These are phyloP conservation scores for Poecilobothrus nobilitatus DNA, from an alignment of 2,888 invertebrate species.

Conservation along the genomic window DNA sequence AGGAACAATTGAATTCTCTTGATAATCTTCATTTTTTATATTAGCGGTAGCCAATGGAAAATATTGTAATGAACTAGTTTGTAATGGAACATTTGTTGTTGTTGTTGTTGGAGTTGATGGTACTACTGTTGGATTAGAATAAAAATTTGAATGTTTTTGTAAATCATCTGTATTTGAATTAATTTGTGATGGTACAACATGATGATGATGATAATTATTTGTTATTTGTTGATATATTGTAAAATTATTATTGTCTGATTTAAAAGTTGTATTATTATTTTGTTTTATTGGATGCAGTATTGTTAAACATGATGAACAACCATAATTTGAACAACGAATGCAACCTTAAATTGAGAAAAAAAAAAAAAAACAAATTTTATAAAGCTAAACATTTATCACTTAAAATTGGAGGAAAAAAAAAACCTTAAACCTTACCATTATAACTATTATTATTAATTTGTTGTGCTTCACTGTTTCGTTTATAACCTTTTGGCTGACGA, in stretches of 20 bases:
- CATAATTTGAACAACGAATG: slow-evolving; percentile 7
- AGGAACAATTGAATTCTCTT: background rate
- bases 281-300: background rate
- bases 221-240: slow-evolving; percentile 10
- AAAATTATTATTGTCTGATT: background rate
- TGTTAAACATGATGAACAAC: slow-evolving; percentile 4
- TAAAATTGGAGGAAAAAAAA: background rate
- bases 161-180: background rate
- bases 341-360: background rate
- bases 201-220: slow-evolving; percentile 8
- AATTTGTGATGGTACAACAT: background rate
- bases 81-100: background rate
- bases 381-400: background rate
- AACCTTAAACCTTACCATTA: background rate
- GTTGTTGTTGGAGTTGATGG: background rate
- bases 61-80: background rate
- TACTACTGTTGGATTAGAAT: background rate
- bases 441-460: background rate
- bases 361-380: background rate
- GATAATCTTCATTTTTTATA: slow-evolving; percentile 7
- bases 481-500: background rate
- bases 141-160: background rate
- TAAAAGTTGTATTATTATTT: background rate
- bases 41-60: background rate
- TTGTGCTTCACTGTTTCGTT: background rate